Percentiles rank a stretch among this genome's conserved stretches.
Conservation (phyloP, 2,113 vertebrate genomes). For the Corythornis cristatus region DNA sequence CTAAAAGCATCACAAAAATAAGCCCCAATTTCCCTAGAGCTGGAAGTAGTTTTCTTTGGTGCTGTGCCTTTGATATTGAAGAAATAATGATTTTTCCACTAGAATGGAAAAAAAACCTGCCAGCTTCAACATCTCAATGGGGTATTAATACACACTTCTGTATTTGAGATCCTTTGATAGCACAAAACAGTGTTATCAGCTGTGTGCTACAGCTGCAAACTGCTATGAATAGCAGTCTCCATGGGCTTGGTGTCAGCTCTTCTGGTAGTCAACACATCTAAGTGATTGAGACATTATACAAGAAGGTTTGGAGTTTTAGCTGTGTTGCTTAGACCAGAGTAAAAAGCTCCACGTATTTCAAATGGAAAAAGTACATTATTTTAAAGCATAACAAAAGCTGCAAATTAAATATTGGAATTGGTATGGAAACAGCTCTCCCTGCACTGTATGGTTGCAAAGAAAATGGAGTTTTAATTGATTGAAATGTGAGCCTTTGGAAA, state of each 20-base stretch:
- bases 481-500: background rate
- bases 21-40: slow-evolving; percentile 65
- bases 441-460: background rate
- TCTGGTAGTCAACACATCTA: slow-evolving; percentile 63
- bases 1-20: background rate
- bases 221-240: slow-evolving; percentile 69
- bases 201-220: slow-evolving; percentile 63
- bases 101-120: slow-evolving; percentile 67
- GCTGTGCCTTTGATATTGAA: slow-evolving; percentile 71
- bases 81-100: slow-evolving; percentile 63
- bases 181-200: background rate
- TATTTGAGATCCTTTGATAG: slow-evolving; percentile 75
- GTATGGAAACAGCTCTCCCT: background rate
- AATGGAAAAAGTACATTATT: background rate
- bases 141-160: slow-evolving; percentile 67
- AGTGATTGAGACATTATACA: background rate
- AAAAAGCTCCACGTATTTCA: background rate
- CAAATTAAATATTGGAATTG: background rate
- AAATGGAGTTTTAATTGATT: background rate
- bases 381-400: background rate
- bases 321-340: background rate
- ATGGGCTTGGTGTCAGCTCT: slow-evolving; percentile 75
- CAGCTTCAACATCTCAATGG: slow-evolving; percentile 69
- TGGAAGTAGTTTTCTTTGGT: slow-evolving; percentile 67
- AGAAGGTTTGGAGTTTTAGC: background rate